Evolutionary conservation across 2,888 invertebrate genomes (phyloP).

Genomic region (Eupeodes luniger): DNA sequence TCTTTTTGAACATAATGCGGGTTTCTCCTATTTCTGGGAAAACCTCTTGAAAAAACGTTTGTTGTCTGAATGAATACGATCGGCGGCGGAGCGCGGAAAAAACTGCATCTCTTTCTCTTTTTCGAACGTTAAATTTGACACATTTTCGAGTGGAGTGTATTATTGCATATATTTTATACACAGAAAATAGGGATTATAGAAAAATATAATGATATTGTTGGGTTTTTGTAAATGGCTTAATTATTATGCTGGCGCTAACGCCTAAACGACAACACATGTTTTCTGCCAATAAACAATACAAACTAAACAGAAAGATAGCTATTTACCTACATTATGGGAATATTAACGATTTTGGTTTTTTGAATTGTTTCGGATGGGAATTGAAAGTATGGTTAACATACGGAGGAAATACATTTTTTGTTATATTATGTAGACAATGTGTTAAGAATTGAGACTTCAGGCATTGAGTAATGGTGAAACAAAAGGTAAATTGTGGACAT

Average conservation of each 20-base stretch:
- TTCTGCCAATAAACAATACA: constrained; percentile 11
- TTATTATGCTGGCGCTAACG: constrained; percentile 19
- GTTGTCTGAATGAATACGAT: constrained; percentile 42
- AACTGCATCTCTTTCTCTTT: background rate
- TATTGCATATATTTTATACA: background rate
- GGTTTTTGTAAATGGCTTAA: constrained; percentile 37
- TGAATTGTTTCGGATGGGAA: constrained; percentile 29
- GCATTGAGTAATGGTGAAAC: too few relatives aligned
- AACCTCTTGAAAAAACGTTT: constrained; percentile 42
- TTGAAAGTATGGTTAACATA: constrained; percentile 17
- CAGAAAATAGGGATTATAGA: background rate
- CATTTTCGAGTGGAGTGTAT: background rate
- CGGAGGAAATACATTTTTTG: background rate
- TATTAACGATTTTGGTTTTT: constrained; percentile 37
- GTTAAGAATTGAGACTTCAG: too few relatives aligned
- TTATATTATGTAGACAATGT: background rate
- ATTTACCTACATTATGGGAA: background rate
- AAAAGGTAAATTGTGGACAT: too few relatives aligned
- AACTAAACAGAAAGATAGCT: background rate
- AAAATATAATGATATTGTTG: background rate
- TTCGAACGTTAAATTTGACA: background rate
- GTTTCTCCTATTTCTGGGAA: constrained; percentile 55
- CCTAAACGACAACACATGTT: constrained; percentile 21
- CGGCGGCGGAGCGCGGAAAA: background rate
- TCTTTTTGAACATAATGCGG: constrained; percentile 54